Conservation (phyloP, 1,140 invertebrate species). For the Lucilia cuprina region DNA sequence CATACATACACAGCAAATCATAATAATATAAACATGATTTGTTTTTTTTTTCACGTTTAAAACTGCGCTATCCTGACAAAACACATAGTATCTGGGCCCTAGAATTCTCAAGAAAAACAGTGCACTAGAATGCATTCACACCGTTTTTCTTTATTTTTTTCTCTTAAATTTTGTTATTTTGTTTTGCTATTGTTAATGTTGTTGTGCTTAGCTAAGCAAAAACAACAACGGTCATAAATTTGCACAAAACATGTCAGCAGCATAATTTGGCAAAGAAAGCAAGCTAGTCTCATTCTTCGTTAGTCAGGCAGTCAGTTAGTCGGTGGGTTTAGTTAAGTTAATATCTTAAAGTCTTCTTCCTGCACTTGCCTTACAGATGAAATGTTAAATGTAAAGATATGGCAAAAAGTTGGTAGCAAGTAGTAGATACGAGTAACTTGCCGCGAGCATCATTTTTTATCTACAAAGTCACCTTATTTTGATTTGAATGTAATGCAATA, state of each 20-base stretch:
- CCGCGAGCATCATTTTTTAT: background rate
- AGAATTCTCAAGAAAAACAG: background rate
- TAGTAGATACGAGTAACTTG: background rate
- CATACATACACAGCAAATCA: background rate
- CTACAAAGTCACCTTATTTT: background rate
- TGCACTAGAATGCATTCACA: background rate
- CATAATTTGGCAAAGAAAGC: slow-evolving; percentile 31
- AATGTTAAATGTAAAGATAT: background rate
- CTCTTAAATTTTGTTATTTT: background rate
- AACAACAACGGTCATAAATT: slow-evolving; percentile 22
- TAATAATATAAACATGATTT: background rate
- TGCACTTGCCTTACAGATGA: background rate
- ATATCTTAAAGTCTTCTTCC: background rate
- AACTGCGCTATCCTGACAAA: background rate
- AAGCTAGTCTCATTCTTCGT: background rate
- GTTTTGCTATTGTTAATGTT: background rate
- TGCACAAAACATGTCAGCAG: slow-evolving; percentile 33
- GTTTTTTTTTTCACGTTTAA: background rate
- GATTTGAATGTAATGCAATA: background rate
- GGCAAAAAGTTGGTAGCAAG: background rate
- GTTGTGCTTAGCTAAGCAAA: background rate
- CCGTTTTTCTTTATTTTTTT: background rate
- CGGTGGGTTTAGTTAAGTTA: background rate
- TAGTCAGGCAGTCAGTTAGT: background rate
- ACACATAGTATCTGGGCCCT: background rate